Base-by-base conservation (phyloP, 2,113 vertebrate species). In the Irena cyanogastra region DNA sequence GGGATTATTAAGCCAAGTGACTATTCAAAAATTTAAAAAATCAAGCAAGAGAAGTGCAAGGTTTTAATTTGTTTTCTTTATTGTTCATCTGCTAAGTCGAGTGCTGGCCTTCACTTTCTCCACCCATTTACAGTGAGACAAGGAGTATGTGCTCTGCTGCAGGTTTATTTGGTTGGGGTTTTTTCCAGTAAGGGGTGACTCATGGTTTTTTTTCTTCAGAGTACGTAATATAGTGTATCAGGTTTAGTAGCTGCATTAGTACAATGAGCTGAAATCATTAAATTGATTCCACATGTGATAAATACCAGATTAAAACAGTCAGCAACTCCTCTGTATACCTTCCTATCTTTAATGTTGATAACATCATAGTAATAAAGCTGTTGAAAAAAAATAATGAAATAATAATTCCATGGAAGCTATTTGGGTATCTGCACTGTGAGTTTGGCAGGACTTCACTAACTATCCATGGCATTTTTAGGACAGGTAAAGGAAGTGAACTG, bases 211-310 rank as follows among this genome's bases (percentile, higher is more conserved):
- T 84, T 49, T 91, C 41, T 75, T 82, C 50, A 45, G 85, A 35
- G 45, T 81, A 42, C 30, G 37, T 90, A 53, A 70, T 82, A 21
- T 4, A 80, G 57, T 54, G 42, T 89, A 91, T 93, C 83, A 86
- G 45, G 88, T 94, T 95, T 93, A 96, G 89, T 39, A 79, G 64
- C 83, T 83, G 83, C 72, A 75, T 95, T 95, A 88, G 70, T 75
- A 65, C 87, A 86, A 26, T 90, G 87, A 87, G 71, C 79, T 88
- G 57, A 87, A 93, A 89, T 69, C 60, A 50, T 95, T 90, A 45
- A 77, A 91, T 86, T 83, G 92, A 60, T 95, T 75, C 96, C 87
- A 95, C 49, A 49, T 97, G 93, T 82, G 31, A 78, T 83, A 83
- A 89, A 77, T 31, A n/a, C 37, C 33, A 45, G 47, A 77, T 88